Evolutionary conservation across 2,113 vertebrate genomes (phyloP).

Genomic region (Scatophagus argus): DNA sequence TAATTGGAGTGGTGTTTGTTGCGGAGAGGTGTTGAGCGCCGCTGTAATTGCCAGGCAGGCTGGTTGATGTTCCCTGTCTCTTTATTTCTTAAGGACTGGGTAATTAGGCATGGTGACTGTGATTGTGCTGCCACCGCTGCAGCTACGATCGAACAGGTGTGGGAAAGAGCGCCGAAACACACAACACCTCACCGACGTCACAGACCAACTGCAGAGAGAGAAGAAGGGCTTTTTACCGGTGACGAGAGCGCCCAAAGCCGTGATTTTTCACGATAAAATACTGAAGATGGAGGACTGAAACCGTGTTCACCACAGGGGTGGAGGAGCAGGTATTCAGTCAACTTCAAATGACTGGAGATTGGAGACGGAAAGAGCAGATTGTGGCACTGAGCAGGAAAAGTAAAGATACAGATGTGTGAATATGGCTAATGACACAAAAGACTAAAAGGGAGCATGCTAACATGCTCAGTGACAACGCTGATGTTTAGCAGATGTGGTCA

Average conservation of each 20-base stretch:
- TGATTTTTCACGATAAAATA: constrained; percentile 36
- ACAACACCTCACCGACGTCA: constrained; percentile 55
- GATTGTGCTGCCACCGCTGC: constrained; percentile 45
- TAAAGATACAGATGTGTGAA: constrained; percentile 53
- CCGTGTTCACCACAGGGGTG: constrained; percentile 9
- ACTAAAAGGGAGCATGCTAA: neutral
- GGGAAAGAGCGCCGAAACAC: constrained; percentile 41
- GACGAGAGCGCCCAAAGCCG: constrained; percentile 7
- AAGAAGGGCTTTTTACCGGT: constrained; percentile 51
- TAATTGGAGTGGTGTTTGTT: constrained; percentile 82
- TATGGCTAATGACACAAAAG: constrained; percentile 41
- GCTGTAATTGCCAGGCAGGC: constrained; percentile 81
- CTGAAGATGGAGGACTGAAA: constrained; percentile 33
- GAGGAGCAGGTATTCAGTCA: constrained; percentile 27
- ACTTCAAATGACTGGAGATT: constrained; percentile 40
- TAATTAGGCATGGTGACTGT: constrained; percentile 81
- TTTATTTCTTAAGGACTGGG: constrained; percentile 82
- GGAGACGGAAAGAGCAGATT: constrained; percentile 52
- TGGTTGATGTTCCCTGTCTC: constrained; percentile 76
- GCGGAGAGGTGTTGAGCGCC: constrained; percentile 78
- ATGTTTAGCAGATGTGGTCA: neutral
- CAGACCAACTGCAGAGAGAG: constrained; percentile 45
- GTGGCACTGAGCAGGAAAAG: constrained; percentile 27
- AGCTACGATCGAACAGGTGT: constrained; percentile 77
- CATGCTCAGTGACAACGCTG: neutral